Evolutionary conservation across 2,888 invertebrate genomes (phyloP).

Genomic region (Artemia sp.): DNA sequence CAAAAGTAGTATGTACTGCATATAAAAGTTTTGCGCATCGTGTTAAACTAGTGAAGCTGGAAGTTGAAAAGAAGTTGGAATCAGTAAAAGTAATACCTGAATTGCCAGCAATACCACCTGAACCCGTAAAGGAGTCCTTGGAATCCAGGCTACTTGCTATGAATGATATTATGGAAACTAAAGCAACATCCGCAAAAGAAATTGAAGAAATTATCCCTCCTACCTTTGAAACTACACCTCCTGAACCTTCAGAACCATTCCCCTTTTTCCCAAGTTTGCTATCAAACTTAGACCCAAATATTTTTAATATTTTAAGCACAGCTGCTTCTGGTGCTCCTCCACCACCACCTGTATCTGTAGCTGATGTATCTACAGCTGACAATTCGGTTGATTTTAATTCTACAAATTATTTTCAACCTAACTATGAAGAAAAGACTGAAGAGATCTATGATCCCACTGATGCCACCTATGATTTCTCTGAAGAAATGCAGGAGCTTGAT

Average conservation of each 20-base stretch:
- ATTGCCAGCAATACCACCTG: slow-evolving; percentile 37
- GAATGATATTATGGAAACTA: no score
- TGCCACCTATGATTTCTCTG: neutral
- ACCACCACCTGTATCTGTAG: neutral
- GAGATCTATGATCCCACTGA: neutral
- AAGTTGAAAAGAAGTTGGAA: slow-evolving; percentile 60
- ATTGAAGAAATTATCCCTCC: no score
- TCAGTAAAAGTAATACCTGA: slow-evolving; percentile 47
- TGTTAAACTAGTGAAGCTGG: slow-evolving; percentile 66
- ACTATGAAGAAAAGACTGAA: neutral
- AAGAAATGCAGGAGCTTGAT: slow-evolving; percentile 1
- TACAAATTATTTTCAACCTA: neutral
- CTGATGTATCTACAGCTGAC: neutral
- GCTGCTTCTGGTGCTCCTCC: neutral
- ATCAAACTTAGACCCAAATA: no score
- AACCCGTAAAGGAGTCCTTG: neutral
- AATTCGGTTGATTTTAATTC: neutral
- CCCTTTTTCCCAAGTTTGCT: no score
- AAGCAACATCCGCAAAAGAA: no score
- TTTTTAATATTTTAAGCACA: neutral
- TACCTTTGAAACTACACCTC: no score
- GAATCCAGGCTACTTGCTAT: no score
- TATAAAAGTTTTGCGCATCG: slow-evolving; percentile 82
- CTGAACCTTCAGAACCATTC: no score
- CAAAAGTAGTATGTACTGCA: slow-evolving; percentile 86